phyloP scores from a whole-genome alignment of 2,888 invertebrate species.

The Apocheima hispidaria region DNA sequence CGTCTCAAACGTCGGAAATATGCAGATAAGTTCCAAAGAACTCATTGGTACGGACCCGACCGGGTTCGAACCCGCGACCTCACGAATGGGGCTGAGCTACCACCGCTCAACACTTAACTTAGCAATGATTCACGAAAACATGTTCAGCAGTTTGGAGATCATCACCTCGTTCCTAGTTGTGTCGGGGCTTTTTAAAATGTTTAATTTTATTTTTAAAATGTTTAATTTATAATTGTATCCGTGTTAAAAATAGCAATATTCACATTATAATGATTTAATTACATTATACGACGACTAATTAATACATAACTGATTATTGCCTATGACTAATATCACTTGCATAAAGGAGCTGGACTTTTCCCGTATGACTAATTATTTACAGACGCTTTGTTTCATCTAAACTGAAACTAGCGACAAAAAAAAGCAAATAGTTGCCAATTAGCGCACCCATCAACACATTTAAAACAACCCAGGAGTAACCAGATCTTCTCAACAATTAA shows the following conservation, averaged over 20 bases:
- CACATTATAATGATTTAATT: background rate
- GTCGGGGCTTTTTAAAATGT: too few relatives aligned
- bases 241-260: background rate
- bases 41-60: too few relatives aligned
- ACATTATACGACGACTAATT: constrained; percentile 1
- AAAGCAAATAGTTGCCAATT: constrained; percentile 53
- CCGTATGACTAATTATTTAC: constrained; percentile 23
- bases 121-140: too few relatives aligned
- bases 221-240: too few relatives aligned
- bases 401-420: constrained; percentile 29
- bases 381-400: constrained; percentile 18
- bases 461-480: constrained; percentile 52
- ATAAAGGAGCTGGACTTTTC: constrained; percentile 3
- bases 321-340: background rate
- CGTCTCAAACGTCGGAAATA: too few relatives aligned
- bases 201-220: too few relatives aligned
- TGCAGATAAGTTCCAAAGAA: too few relatives aligned
- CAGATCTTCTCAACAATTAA: constrained; percentile 58
- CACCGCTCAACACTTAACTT: too few relatives aligned
- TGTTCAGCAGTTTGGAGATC: too few relatives aligned
- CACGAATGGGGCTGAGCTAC: too few relatives aligned
- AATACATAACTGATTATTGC: background rate
- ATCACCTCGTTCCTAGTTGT: too few relatives aligned
- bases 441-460: constrained; percentile 47
- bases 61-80: too few relatives aligned